Conservation (phyloP, 2,113 vertebrate species). For the Pogonocichla stellata region DNA sequence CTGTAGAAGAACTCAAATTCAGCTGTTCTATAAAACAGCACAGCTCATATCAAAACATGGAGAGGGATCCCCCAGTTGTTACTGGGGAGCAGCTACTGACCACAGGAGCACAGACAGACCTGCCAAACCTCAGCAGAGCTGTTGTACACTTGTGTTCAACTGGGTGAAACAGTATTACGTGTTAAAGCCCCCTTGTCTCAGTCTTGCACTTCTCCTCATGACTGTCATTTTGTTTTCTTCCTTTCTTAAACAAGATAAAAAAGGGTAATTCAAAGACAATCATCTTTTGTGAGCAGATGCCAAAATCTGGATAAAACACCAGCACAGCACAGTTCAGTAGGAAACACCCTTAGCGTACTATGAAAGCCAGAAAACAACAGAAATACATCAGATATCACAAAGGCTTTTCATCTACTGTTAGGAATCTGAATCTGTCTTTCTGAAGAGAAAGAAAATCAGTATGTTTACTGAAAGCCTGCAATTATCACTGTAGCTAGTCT, state of each 20-base stretch:
- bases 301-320: background rate
- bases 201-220: background rate
- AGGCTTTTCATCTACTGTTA: background rate
- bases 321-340: background rate
- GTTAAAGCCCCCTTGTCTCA: background rate
- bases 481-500: background rate
- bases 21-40: background rate
- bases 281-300: background rate
- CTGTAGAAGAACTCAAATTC: background rate
- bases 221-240: background rate
- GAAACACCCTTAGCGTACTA: background rate
- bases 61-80: background rate
- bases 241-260: background rate
- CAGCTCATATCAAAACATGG: background rate
- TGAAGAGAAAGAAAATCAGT: background rate
- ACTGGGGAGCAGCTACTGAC: background rate
- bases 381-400: background rate
- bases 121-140: background rate
- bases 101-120: background rate
- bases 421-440: background rate
- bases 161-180: accelerated
- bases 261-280: background rate
- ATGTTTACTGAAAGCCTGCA: background rate
- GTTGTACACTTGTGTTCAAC: accelerated
- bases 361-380: background rate